Conservation (phyloP, 2,797 vertebrate genomes). For the Xiphophorus birchmanni region DNA sequence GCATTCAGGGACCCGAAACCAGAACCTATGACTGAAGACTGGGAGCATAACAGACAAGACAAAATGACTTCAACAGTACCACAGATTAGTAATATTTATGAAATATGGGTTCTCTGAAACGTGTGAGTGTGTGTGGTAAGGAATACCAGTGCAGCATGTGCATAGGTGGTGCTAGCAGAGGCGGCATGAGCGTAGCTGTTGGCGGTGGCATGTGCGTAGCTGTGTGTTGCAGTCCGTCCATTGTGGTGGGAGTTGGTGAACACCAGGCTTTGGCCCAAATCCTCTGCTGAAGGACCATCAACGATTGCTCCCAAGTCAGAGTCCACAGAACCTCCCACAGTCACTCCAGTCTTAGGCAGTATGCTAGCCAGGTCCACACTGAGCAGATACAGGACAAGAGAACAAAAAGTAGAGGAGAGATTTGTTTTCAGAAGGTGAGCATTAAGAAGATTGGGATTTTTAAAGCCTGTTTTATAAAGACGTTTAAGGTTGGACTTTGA, state of each 20-base stretch:
- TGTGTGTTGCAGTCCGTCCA: conserved; percentile 84
- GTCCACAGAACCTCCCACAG: conserved; percentile 61
- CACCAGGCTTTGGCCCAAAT: conserved; percentile 92
- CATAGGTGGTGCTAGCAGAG: conserved; percentile 79
- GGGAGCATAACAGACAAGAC: conserved; percentile 10
- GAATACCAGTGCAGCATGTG: conserved; percentile 80
- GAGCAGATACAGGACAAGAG: conserved; percentile 15
- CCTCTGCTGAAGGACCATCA: conserved; percentile 84
- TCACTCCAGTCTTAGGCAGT: conserved; percentile 73
- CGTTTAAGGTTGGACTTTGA: neutral
- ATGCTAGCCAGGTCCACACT: conserved; percentile 76
- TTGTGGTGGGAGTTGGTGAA: conserved; percentile 96
- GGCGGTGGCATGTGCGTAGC: conserved; percentile 87
- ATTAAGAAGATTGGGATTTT: neutral
- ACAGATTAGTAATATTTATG: neutral
- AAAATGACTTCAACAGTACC: conserved; percentile 1
- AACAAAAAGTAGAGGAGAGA: neutral
- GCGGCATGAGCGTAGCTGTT: conserved; percentile 81
- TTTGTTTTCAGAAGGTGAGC: neutral
- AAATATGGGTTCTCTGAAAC: neutral
- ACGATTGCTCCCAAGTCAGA: conserved; percentile 80
- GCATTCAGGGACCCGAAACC: conserved; percentile 88
- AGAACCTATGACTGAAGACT: conserved; percentile 89
- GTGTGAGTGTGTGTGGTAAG: neutral
- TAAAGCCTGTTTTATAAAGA: neutral